Conservation (phyloP, 2,888 invertebrate genomes). For the Ormyrus labotus region DNA sequence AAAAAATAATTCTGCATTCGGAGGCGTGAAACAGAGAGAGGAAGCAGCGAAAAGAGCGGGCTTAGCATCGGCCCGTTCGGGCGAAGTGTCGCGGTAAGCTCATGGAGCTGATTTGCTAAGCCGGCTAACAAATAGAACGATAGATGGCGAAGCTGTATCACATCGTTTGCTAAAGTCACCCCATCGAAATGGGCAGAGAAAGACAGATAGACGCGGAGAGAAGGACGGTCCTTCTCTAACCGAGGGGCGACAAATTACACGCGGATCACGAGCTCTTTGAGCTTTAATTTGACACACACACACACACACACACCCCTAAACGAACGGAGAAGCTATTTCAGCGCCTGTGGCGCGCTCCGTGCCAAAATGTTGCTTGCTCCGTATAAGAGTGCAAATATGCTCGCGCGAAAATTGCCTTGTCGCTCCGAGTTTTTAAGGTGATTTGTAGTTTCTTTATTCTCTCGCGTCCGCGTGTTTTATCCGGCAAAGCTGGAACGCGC, state of each 20-base stretch:
- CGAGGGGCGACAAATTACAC: slow-evolving; percentile 70
- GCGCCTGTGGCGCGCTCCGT: not conserved
- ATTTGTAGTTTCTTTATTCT: not conserved
- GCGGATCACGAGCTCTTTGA: slow-evolving; percentile 70
- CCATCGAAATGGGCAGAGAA: slow-evolving; percentile 52
- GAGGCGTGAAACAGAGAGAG: not conserved
- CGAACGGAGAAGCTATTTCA: slow-evolving; percentile 15
- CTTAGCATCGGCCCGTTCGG: slow-evolving; percentile 61
- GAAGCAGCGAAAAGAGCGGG: not conserved
- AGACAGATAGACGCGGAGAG: not conserved
- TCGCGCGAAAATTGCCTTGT: not conserved
- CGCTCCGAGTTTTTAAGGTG: not conserved
- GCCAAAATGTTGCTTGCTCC: too few species aligned
- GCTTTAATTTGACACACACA: slow-evolving; percentile 71
- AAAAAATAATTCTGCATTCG: slow-evolving; percentile 28
- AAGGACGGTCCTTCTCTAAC: not conserved
- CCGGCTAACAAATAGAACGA: slow-evolving; percentile 75
- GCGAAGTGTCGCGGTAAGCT: slow-evolving; percentile 67
- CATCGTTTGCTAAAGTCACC: slow-evolving; percentile 58
- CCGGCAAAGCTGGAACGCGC: too few species aligned
- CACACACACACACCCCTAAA: not conserved
- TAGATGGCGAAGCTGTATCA: slow-evolving; percentile 71
- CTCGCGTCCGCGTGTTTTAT: too few species aligned
- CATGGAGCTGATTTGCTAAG: slow-evolving; percentile 75
- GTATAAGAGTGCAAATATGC: not conserved